Evolutionary conservation across 1,140 invertebrate species (phyloP).

Genomic region (Bombyx mandarina): DNA sequence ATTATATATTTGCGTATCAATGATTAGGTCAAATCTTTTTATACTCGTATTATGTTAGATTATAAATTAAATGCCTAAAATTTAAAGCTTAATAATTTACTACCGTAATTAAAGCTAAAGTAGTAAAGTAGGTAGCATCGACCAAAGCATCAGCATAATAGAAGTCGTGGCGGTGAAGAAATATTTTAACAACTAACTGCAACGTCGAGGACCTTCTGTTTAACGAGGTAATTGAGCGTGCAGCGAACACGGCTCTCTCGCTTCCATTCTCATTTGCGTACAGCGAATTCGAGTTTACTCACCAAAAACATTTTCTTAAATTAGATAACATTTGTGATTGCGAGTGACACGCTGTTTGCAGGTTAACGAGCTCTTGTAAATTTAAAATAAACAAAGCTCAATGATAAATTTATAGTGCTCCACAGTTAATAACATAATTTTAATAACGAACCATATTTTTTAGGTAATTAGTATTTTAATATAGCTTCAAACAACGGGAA

Average conservation of each 20-base stretch:
- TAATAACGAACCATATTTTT: not conserved
- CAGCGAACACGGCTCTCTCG: conserved; percentile 6
- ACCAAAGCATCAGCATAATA: too few species aligned
- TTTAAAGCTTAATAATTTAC: too few species aligned
- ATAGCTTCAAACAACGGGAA: too few species aligned
- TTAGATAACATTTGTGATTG: conserved; percentile 8
- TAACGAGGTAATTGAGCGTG: conserved; percentile 12
- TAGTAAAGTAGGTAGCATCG: too few species aligned
- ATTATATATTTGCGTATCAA: too few species aligned
- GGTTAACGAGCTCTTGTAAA: too few species aligned
- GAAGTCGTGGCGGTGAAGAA: too few species aligned
- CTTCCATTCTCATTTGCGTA: conserved; percentile 11
- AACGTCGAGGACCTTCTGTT: conserved; percentile 8
- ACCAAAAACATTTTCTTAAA: conserved; percentile 11
- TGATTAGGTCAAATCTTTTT: too few species aligned
- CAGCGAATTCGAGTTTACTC: conserved; percentile 9
- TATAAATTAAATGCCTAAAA: too few species aligned
- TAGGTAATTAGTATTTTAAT: too few species aligned
- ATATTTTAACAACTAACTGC: not conserved
- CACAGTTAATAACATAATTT: not conserved
- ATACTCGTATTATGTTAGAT: too few species aligned
- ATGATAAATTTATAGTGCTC: not conserved
- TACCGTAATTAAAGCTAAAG: too few species aligned
- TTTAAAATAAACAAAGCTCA: not conserved
- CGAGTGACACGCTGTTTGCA: conserved; percentile 11